phyloP scores from a whole-genome alignment of 2,113 vertebrate genomes.

The Pavo muticus region DNA sequence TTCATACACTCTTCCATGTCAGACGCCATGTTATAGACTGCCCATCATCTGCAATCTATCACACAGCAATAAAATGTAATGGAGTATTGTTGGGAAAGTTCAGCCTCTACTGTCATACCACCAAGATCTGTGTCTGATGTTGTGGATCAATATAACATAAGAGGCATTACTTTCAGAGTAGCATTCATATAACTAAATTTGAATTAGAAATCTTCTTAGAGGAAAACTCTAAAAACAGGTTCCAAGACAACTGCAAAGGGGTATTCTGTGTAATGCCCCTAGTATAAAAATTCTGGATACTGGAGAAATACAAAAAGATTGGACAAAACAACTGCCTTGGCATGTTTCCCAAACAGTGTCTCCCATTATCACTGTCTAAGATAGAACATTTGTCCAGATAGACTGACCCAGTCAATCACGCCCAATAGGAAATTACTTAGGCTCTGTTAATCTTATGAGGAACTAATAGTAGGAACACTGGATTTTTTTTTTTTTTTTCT shows the following conservation, averaged over 20 bases:
- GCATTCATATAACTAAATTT: rapidly evolving
- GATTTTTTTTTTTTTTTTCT: background rate
- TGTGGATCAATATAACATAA: too few species aligned
- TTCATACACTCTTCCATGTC: too few species aligned
- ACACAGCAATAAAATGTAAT: too few species aligned
- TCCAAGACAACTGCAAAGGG: background rate
- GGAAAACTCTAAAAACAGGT: background rate
- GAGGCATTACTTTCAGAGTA: too few species aligned
- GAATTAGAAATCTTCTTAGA: background rate
- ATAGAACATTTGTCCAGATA: background rate
- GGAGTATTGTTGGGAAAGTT: too few species aligned
- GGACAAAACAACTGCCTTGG: background rate
- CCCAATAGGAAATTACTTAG: background rate
- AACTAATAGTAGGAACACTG: background rate
- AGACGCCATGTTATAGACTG: too few species aligned
- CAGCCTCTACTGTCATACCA: too few species aligned
- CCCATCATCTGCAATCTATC: too few species aligned
- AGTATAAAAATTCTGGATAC: background rate
- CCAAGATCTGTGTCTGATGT: too few species aligned
- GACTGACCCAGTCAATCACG: background rate
- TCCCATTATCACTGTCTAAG: background rate
- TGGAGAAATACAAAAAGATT: background rate
- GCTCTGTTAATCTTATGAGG: background rate
- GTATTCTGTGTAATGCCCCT: background rate
- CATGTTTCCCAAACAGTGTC: background rate